Percentiles rank a stretch among this genome's conserved stretches.
phyloP scores from a whole-genome alignment of 2,888 invertebrate species.

The Conistra vaccinii region DNA sequence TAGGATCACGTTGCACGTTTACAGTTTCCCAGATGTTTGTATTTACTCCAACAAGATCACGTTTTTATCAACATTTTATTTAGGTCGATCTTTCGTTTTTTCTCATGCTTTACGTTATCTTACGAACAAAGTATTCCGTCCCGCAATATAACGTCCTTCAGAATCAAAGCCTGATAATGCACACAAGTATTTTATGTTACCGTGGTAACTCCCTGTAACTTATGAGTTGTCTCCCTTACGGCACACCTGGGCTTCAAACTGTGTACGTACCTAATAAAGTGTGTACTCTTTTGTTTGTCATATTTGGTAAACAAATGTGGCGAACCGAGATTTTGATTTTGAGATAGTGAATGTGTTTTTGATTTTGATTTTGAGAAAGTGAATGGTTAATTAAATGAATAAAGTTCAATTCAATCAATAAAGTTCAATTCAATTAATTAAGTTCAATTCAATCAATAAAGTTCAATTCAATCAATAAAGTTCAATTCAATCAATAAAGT shows the following conservation, averaged over 20 bases:
- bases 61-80: not conserved
- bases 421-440: too few species aligned
- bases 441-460: too few species aligned
- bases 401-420: too few species aligned
- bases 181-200: conserved; percentile 36
- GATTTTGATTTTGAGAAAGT: not conserved
- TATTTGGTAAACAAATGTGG: conserved; percentile 2
- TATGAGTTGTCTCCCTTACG: conserved; percentile 54
- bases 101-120: not conserved
- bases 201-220: conserved; percentile 46
- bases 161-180: conserved; percentile 56
- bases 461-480: not conserved
- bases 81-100: not conserved
- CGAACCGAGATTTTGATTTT: not conserved
- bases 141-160: conserved; percentile 6
- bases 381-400: not conserved
- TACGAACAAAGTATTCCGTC: not conserved
- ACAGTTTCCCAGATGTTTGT: not conserved
- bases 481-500: not conserved
- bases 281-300: not conserved
- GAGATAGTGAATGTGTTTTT: not conserved
- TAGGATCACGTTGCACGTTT: not conserved
- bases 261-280: conserved; percentile 5
- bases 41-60: not conserved
- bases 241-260: conserved; percentile 53